phyloP scores from a whole-genome alignment of 37 sponge, comb jelly and placozoan species.

The Aplysina aerophoba region DNA sequence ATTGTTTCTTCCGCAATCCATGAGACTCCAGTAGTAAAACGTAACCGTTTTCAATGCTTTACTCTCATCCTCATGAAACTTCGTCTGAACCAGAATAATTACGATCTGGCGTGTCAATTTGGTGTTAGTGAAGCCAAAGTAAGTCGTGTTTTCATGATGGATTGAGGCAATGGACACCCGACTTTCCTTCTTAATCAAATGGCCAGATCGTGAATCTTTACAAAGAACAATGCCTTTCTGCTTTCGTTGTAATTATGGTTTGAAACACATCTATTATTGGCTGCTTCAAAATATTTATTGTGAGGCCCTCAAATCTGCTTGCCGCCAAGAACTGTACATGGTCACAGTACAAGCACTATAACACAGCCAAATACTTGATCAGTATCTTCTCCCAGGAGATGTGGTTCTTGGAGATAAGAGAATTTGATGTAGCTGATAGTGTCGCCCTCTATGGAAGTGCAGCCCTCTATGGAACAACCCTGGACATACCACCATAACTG shows the following conservation, averaged over 20 bases:
- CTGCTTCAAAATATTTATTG: slow-evolving; percentile 40
- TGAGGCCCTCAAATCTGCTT: neutral
- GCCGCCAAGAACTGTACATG: slow-evolving; percentile 25
- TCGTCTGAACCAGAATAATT: slow-evolving; percentile 21
- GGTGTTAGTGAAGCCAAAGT: slow-evolving; percentile 35
- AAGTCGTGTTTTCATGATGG: slow-evolving; percentile 24
- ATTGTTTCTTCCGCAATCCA: slow-evolving; percentile 35
- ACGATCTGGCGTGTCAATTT: slow-evolving; percentile 33
- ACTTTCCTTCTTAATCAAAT: slow-evolving; percentile 27
- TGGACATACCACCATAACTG: slow-evolving; percentile 52
- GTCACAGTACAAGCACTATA: slow-evolving; percentile 44
- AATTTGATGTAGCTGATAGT: neutral
- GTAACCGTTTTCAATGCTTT: slow-evolving; percentile 22
- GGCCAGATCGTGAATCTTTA: slow-evolving; percentile 41
- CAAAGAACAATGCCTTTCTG: slow-evolving; percentile 38
- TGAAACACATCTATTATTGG: slow-evolving; percentile 29
- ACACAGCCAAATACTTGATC: slow-evolving; percentile 36
- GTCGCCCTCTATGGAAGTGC: neutral
- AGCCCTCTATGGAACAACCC: neutral
- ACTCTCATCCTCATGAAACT: slow-evolving; percentile 56
- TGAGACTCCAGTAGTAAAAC: neutral
- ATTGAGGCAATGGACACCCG: slow-evolving; percentile 22
- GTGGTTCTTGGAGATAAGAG: neutral
- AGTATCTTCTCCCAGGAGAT: slow-evolving; percentile 23
- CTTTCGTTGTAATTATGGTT: slow-evolving; percentile 8